Conservation (phyloP, 2,113 vertebrate genomes). For the Oxyruncus cristatus region DNA sequence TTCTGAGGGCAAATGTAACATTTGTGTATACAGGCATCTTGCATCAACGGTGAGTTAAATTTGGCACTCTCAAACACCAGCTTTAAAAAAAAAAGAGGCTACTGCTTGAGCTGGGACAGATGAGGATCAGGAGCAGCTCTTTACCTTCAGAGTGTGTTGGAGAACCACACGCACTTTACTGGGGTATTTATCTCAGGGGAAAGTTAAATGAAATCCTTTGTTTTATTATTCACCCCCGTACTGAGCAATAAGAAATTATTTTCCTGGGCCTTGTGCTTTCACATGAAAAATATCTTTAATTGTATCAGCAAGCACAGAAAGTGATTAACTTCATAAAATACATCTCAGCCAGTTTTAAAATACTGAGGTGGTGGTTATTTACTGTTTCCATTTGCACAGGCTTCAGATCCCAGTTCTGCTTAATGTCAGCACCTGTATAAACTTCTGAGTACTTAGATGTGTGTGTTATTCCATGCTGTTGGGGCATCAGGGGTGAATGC, state of each 20-base stretch:
- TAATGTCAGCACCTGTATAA: not conserved
- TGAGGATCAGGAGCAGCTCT: not conserved
- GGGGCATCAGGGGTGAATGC: not conserved
- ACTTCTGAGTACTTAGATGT: not conserved
- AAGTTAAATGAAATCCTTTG: not conserved
- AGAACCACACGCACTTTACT: not conserved
- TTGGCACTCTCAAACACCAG: not conserved
- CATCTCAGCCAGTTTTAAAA: not conserved
- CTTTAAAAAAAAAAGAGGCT: constrained; percentile 49
- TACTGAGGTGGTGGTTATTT: not conserved
- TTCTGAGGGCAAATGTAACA: not conserved
- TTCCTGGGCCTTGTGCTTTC: not conserved
- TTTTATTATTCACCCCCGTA: not conserved
- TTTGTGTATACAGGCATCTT: not conserved
- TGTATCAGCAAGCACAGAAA: not conserved
- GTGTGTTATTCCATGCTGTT: not conserved
- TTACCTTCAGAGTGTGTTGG: not conserved
- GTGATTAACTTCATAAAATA: not conserved
- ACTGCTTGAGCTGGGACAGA: not conserved
- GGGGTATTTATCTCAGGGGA: constrained; percentile 51
- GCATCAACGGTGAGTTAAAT: not conserved
- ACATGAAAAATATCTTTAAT: not conserved
- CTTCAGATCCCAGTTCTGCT: not conserved
- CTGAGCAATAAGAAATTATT: constrained; percentile 38
- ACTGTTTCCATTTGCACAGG: not conserved